Conservation (phyloP, 2,113 vertebrate species). For the Halichoerus grypus region DNA sequence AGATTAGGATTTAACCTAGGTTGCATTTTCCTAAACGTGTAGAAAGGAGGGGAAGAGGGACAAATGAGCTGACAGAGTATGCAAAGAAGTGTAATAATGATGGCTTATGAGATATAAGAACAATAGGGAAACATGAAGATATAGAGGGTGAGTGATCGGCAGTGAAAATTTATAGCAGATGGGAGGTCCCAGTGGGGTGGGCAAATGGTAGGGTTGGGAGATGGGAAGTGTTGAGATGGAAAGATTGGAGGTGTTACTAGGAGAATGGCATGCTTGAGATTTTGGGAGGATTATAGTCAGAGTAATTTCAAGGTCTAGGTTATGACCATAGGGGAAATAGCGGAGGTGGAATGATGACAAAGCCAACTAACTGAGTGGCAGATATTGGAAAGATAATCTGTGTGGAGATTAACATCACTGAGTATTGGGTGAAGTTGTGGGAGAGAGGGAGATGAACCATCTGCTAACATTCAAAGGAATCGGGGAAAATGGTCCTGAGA, state of each 20-base stretch:
- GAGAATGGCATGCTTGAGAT: background rate
- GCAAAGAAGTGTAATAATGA: background rate
- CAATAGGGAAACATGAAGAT: background rate
- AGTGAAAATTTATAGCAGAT: background rate
- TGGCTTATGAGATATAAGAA: background rate
- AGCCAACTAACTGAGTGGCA: background rate
- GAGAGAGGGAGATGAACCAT: background rate
- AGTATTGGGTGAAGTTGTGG: background rate
- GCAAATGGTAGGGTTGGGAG: background rate
- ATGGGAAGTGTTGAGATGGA: background rate
- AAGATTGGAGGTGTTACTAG: background rate
- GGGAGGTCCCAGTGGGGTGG: background rate
- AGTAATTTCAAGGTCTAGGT: background rate
- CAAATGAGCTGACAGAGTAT: background rate
- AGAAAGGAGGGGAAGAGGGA: background rate
- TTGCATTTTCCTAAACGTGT: background rate
- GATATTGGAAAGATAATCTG: background rate
- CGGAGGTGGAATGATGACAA: background rate
- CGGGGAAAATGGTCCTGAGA: background rate
- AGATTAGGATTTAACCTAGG: background rate
- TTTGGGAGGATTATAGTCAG: background rate
- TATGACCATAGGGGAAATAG: background rate
- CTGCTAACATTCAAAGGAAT: background rate
- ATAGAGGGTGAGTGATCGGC: too few species aligned
- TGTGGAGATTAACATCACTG: background rate